phyloP scores from a whole-genome alignment of 1,140 invertebrate genomes.

The Rhagoletis pomonella region DNA sequence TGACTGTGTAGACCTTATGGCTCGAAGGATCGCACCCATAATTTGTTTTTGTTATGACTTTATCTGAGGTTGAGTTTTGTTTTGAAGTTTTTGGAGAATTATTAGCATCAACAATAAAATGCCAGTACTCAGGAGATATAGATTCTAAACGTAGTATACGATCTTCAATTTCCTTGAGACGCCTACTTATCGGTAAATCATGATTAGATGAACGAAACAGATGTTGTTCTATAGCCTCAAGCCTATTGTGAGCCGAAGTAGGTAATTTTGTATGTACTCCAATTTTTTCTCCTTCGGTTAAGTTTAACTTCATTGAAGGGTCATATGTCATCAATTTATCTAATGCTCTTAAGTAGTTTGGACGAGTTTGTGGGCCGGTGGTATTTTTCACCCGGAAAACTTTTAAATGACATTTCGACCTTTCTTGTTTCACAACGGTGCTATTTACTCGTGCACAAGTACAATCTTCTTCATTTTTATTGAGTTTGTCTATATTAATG shows the following conservation, averaged over 20 bases:
- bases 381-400: conserved; percentile 77
- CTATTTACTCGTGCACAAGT: conserved; percentile 82
- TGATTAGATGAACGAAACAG: background rate
- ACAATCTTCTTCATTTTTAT: conserved; percentile 63
- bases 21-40: too few relatives aligned
- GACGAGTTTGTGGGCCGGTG: conserved; percentile 78
- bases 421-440: conserved; percentile 78
- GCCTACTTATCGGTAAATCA: conserved; percentile 76
- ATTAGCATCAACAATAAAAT: conserved; percentile 76
- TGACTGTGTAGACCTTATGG: too few relatives aligned
- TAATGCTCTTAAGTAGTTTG: conserved; percentile 63
- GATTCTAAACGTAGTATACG: conserved; percentile 80
- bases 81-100: too few relatives aligned
- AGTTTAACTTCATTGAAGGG: background rate
- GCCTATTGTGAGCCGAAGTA: conserved; percentile 76
- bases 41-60: too few relatives aligned
- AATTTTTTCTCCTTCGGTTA: background rate
- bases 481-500: conserved; percentile 69
- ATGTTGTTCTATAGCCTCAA: conserved; percentile 74
- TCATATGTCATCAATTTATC: conserved; percentile 66
- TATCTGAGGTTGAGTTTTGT: too few relatives aligned
- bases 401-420: conserved; percentile 82
- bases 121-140: conserved; percentile 82
- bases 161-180: conserved; percentile 81
- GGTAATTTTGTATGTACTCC: background rate